Evolutionary conservation across 2,797 vertebrate species (phyloP), one percentile per base, ranked within the genome.

Genomic region (Hemitrygon akajei): DNA sequence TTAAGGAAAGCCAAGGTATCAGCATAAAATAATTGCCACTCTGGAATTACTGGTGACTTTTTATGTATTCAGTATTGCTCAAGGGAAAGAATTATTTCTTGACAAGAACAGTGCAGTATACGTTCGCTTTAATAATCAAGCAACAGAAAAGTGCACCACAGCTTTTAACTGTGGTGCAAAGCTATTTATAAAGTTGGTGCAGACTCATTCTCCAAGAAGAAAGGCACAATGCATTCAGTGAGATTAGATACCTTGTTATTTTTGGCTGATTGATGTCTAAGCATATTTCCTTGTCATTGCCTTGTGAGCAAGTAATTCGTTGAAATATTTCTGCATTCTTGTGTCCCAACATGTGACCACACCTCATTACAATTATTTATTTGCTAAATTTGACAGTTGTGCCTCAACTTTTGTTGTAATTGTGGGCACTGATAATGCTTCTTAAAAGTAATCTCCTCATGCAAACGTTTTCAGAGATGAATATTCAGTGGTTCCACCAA

Each of bases 311-410:
- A 95, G 95, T 95, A 96, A 96, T 96, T 96, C 95, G 95, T 94
- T 86, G 27, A 94, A 95, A 95, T 95, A 93, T 97, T 97, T 96
- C 96, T 96, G 96, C 96, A 95, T 95, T 96, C 96, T 94, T 94
- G 95, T 84, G 89, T 94, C 95, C 73, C 56, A 30, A 37, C n/a
- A 87, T 22, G 63, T 34, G n/a, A 56, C 91, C 91, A 73, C 69
- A 56, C 91, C 91, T 30, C 69, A 75, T 3, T 10, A 9, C 69
- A 40, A 30, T n/a, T 89, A 89, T 89, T 66, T 34, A 89, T 89
- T 66, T 34, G 60, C 58, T 89, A 66, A 89, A 75, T 56, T 69
- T 47, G 91, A 47, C 91, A 92, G 37, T 40, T 75, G 69, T 9
- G 91, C 40, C 56, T 30, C 73, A 56, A 76, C 12, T 71, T 76